Evolutionary conservation across 1,140 invertebrate genomes (phyloP).

Genomic region (Mylabris phalerata): DNA sequence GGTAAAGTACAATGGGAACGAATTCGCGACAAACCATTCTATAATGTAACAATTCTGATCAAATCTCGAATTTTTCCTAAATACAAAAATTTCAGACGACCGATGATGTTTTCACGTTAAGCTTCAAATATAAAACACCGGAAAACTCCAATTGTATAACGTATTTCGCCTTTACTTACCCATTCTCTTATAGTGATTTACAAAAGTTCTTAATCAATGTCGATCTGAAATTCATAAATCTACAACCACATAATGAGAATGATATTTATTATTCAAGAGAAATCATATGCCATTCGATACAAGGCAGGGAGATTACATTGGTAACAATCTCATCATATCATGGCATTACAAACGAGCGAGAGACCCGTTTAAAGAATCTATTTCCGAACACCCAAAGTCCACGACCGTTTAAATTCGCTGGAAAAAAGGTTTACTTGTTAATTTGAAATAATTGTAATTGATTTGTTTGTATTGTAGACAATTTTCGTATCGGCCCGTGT

Average conservation of each 20-base stretch:
- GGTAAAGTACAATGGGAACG: constrained; percentile 73
- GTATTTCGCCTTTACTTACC: constrained; percentile 90
- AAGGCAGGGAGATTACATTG: constrained; percentile 77
- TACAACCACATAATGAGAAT: constrained; percentile 42
- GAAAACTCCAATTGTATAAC: constrained; percentile 66
- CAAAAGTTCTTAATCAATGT: constrained; percentile 61
- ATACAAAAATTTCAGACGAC: constrained; percentile 51
- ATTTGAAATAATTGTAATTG: neutral
- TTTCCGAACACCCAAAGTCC: constrained; percentile 63
- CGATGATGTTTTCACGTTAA: constrained; percentile 67
- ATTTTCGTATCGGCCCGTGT: constrained; percentile 85
- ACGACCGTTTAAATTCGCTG: constrained; percentile 64
- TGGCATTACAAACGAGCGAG: constrained; percentile 63
- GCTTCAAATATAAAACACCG: constrained; percentile 69
- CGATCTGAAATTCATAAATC: constrained; percentile 52
- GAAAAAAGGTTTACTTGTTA: constrained; percentile 56
- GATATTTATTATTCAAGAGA: constrained; percentile 84
- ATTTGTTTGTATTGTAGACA: constrained; percentile 46
- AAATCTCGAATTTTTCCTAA: neutral
- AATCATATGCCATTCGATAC: constrained; percentile 72
- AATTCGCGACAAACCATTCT: constrained; percentile 64
- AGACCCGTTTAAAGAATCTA: constrained; percentile 65
- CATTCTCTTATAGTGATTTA: constrained; percentile 77
- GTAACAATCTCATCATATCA: constrained; percentile 82
- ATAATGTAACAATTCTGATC: constrained; percentile 44